A percentile compares a stretch with the other conserved stretches of the same genome.
These are phyloP conservation scores for Puffinus mauretanicus DNA, from an alignment of 2,113 vertebrate species.

Conservation along the genomic window DNA sequence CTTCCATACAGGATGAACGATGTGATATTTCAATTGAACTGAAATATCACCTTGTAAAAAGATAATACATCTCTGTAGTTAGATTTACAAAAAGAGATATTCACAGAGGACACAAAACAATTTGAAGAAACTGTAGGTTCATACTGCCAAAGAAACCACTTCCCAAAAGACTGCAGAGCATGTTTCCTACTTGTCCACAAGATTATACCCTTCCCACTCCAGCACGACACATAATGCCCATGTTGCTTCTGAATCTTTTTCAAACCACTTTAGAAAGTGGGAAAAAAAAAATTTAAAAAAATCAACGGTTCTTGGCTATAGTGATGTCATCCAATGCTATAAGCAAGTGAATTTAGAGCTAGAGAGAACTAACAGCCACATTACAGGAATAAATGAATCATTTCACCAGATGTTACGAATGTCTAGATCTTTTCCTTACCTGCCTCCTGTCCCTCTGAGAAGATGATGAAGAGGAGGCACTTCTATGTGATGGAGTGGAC, in stretches of 20 bases:
- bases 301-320: background rate
- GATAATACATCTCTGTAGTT: background rate
- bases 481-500: conserved; percentile 92
- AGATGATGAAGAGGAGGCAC: conserved; percentile 88
- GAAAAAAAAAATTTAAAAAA: background rate
- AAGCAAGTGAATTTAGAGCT: background rate
- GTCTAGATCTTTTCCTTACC: conserved; percentile 73
- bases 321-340: background rate
- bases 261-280: background rate
- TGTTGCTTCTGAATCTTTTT: background rate
- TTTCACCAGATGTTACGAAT: background rate
- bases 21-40: background rate
- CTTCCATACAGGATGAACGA: background rate
- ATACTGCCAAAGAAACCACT: background rate
- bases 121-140: background rate
- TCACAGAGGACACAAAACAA: background rate
- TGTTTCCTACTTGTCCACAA: background rate
- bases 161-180: background rate
- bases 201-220: background rate
- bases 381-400: background rate
- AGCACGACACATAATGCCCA: background rate
- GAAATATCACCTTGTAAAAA: background rate
- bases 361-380: background rate
- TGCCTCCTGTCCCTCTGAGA: conserved; percentile 94
- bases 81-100: background rate